Evolutionary conservation across 2,113 vertebrate species (phyloP).

Genomic region (Pseudolaguvia tuberculata): DNA sequence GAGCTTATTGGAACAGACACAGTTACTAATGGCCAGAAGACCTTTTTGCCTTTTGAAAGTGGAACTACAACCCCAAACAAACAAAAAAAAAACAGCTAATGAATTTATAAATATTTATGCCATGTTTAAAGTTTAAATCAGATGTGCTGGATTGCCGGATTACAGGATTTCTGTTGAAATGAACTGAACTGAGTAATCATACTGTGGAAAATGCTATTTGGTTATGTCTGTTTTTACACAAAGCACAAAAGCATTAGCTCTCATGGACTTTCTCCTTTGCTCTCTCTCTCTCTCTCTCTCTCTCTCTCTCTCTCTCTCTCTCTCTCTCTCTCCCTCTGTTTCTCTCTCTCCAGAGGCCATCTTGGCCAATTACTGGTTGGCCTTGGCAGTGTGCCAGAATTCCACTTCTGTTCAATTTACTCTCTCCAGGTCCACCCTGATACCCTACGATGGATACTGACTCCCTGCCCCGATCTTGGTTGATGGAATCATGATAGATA

Average conservation of each 20-base stretch:
- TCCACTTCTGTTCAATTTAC: slow-evolving; percentile 40
- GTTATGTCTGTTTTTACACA: background rate
- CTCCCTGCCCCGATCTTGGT: slow-evolving; percentile 32
- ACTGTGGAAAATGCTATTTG: slow-evolving; percentile 15
- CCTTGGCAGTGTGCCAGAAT: slow-evolving; percentile 39
- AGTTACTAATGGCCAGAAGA: background rate
- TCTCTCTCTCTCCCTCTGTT: slow-evolving; percentile 1
- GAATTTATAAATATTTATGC: background rate
- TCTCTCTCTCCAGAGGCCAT: slow-evolving; percentile 30
- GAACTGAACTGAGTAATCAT: background rate
- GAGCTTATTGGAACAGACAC: no score
- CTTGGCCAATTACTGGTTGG: slow-evolving; percentile 40
- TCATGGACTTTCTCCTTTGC: background rate
- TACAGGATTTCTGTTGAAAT: background rate
- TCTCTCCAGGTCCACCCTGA: slow-evolving; percentile 37
- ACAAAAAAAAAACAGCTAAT: no score
- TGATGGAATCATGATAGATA: slow-evolving; percentile 38
- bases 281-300: background rate
- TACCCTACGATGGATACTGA: slow-evolving; percentile 36
- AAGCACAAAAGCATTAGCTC: no score
- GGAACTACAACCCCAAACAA: no score
- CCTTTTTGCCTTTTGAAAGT: background rate
- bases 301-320: slow-evolving; percentile 3
- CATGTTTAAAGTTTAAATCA: background rate
- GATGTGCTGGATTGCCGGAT: background rate